These are phyloP conservation scores for Naso thynnoides DNA, from an alignment of 2,797 vertebrate species.

Conservation along the genomic window DNA sequence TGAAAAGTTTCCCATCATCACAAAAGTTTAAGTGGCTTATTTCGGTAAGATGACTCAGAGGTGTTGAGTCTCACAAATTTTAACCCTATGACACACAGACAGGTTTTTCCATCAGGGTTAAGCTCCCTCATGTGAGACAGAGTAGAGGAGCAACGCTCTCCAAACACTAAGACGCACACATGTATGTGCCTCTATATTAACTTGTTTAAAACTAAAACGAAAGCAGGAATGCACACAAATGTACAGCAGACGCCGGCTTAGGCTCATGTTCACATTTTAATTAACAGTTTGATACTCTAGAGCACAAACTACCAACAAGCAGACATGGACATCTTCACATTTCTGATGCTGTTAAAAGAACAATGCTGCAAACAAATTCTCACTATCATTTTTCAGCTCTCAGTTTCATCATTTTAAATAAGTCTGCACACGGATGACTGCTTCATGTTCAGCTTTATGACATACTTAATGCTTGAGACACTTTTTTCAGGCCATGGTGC, in stretches of 20 bases:
- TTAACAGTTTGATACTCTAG: slow-evolving; percentile 5
- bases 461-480: neutral
- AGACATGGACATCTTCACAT: neutral
- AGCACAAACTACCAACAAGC: neutral
- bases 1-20: neutral
- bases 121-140: neutral
- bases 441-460: neutral
- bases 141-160: neutral
- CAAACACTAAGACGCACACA: neutral
- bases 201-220: neutral
- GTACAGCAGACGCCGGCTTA: neutral
- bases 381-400: slow-evolving; percentile 1
- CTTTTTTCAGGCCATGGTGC: neutral
- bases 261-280: slow-evolving; percentile 1
- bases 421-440: neutral
- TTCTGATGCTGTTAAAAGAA: neutral
- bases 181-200: neutral
- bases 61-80: slow-evolving; percentile 15
- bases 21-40: neutral
- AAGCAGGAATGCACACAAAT: neutral
- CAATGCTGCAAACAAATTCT: neutral
- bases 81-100: slow-evolving; percentile 17
- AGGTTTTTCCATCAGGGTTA: neutral
- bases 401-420: slow-evolving; percentile 9
- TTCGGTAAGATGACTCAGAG: slow-evolving; percentile 2